Conservation (phyloP, 2,113 vertebrate species). For the Vanacampus margaritifer region DNA sequence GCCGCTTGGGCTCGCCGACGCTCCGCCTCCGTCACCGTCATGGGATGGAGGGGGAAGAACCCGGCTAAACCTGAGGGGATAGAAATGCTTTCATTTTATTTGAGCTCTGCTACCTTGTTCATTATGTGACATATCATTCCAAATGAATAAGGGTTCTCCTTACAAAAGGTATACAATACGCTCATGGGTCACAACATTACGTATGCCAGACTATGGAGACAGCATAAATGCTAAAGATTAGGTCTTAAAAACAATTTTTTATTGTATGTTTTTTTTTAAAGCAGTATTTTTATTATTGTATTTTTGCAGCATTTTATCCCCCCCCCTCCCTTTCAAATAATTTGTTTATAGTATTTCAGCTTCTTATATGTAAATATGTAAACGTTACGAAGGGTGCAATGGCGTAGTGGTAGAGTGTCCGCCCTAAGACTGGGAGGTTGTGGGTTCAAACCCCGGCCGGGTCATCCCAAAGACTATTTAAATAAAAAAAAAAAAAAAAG, state of each 20-base stretch:
- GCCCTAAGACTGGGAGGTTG: too few relatives aligned
- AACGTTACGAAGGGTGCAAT: too few relatives aligned
- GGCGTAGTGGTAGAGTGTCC: too few relatives aligned
- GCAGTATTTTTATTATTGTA: neutral
- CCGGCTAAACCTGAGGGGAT: slow-evolving; percentile 70
- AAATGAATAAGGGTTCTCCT: neutral
- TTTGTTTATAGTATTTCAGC: too few relatives aligned
- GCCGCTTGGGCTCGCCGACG: slow-evolving; percentile 39
- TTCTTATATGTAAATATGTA: too few relatives aligned
- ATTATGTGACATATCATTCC: neutral
- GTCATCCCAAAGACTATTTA: too few relatives aligned
- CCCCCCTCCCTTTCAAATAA: too few relatives aligned
- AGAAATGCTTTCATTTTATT: neutral
- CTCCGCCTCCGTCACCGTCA: slow-evolving; percentile 74
- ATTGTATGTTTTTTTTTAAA: neutral
- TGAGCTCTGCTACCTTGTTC: neutral
- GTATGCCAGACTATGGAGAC: neutral
- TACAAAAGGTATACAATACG: neutral
- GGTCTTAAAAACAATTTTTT: too few relatives aligned
- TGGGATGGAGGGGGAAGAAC: slow-evolving; percentile 77
- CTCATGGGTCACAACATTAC: neutral
- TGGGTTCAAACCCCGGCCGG: too few relatives aligned
- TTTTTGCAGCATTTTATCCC: too few relatives aligned
- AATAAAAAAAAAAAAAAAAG: too few relatives aligned
- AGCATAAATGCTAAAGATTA: too few relatives aligned